Percentiles rank a stretch among this genome's conserved stretches.
Conservation (phyloP, 2,888 invertebrate genomes). For the Cremastobaeus sp. region DNA sequence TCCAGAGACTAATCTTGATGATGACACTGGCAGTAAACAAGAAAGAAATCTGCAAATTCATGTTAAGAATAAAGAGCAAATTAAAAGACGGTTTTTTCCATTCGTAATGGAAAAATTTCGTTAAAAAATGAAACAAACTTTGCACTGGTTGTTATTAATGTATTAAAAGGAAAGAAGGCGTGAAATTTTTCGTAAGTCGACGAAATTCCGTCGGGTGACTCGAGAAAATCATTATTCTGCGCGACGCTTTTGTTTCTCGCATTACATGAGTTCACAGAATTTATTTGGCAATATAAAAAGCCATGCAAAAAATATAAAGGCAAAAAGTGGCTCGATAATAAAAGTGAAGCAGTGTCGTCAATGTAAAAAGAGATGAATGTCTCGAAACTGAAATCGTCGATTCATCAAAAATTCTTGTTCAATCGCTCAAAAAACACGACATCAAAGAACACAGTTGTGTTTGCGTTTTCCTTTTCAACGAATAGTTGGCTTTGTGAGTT, state of each 20-base stretch:
- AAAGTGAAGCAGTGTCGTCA: constrained; percentile 5
- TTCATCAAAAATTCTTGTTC: constrained; percentile 48
- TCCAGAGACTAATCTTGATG: constrained; percentile 5
- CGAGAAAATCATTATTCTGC: constrained; percentile 9
- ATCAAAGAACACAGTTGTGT: constrained; percentile 36
- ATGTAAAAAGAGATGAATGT: constrained; percentile 34
- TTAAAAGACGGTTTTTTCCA: constrained; percentile 5
- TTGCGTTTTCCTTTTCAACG: constrained; percentile 37
- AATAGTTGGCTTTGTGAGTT: constrained; percentile 41
- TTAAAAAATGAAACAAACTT: no score
- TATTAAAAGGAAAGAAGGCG: no score
- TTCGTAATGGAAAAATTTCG: constrained; percentile 11
- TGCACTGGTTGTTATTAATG: no score
- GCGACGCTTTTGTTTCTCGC: constrained; percentile 15
- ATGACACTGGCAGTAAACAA: constrained; percentile 9
- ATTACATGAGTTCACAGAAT: constrained; percentile 11
- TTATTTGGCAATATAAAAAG: constrained; percentile 16
- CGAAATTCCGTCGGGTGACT: no score
- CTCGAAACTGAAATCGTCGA: constrained; percentile 30
- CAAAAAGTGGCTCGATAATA: constrained; percentile 10
- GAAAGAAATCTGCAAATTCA: constrained; percentile 17
- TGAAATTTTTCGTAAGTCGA: no score
- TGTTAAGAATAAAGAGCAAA: constrained; percentile 20
- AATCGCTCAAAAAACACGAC: constrained; percentile 39
- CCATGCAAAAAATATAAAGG: neutral